Base-by-base conservation (phyloP, 2,888 invertebrate genomes). In the Lomographa bimaculata region DNA sequence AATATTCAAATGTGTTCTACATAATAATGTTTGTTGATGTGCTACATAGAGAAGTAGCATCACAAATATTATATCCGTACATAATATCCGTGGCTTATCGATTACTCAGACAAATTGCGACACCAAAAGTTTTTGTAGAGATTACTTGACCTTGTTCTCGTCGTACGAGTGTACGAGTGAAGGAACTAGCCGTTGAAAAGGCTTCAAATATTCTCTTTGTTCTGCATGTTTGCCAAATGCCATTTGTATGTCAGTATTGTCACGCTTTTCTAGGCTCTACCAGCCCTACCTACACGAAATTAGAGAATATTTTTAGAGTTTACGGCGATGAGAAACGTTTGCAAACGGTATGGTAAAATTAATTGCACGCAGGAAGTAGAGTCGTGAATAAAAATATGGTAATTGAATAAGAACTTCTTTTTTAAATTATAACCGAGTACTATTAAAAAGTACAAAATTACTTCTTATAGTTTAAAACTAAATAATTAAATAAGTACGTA, bases 171-270 rank as follows among this genome's bases (percentile, higher is more conserved):
- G 52, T 53, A 50, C 46, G 41, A 60, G 62, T 68, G 64, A 71
- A 69, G 67, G 68, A 72, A 70, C 65, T 63, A 56, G 56, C 52
- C 26, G 24, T 64, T 51, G 49, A 46, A 71, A 73, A 74, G 62
- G 54, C 63, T 62, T 68, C 58, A 57, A 64, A 68, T 71, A 71
- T 71, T 69, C 57, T 69, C 59, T 73, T 78, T 79, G 44, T 76
- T 77, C 74, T 75, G 36, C 29, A 43, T 60, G 63, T 71, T 71
- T 69, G 60, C 67, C 60, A 76, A 79, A 79, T 79, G 71, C 64
- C 75, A 74, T 64, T 72, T 73, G 71, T 73, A 72, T 73, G 75
- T 67, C 71, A 72, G 60, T 44, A 64, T 51, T 72, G 75, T 74
- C 74, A 66, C 70, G 66, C 53, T 67, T 46, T 43, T 47, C 28